These are phyloP conservation scores for Chelonoidis abingdonii DNA, from an alignment of 2,113 vertebrate genomes.

Conservation along the genomic window DNA sequence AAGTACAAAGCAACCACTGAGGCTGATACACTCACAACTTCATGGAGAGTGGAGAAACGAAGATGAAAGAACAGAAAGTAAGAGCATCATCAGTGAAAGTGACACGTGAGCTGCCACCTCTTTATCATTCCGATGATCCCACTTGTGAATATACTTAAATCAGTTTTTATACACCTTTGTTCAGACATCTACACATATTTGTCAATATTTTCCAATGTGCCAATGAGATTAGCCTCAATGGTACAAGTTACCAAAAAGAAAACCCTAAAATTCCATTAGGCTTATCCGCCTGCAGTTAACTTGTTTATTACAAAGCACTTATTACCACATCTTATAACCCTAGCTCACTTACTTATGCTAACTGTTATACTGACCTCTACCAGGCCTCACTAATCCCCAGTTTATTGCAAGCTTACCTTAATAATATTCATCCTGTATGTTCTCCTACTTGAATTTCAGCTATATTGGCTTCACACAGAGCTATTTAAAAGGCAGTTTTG, in stretches of 20 bases:
- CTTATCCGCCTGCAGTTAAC: neutral
- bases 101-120: neutral
- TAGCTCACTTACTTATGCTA: neutral
- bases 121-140: neutral
- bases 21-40: neutral
- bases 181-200: neutral
- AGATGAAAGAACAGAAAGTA: neutral
- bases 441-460: neutral
- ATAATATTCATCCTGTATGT: neutral
- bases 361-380: neutral
- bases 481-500: neutral
- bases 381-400: neutral
- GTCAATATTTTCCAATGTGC: neutral
- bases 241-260: neutral
- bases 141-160: neutral
- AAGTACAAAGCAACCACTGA: neutral
- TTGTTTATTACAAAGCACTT: neutral
- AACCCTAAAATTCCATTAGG: neutral
- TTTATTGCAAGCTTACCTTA: neutral
- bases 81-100: neutral
- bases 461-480: neutral
- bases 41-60: neutral
- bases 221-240: neutral
- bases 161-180: neutral
- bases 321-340: neutral